A percentile compares a stretch with the other conserved stretches of the same genome.
These are phyloP conservation scores for Brachirus orientalis DNA, from an alignment of 2,113 vertebrate species.

Conservation along the genomic window DNA sequence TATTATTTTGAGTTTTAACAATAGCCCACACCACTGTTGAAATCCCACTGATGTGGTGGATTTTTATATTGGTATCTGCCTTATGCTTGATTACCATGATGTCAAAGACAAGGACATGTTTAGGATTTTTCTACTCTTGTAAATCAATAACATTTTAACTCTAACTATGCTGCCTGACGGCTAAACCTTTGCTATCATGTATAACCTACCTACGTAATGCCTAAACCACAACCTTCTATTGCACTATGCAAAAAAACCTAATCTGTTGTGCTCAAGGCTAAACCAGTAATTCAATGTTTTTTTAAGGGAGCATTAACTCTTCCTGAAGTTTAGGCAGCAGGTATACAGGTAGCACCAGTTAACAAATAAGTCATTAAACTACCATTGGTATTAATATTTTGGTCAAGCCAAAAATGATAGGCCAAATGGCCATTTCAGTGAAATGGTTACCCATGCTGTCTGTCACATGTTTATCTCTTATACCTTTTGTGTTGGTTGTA, in stretches of 20 bases:
- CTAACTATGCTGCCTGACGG: not conserved
- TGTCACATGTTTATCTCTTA: constrained; percentile 2
- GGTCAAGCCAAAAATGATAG: not conserved
- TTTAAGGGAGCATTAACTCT: too few species aligned
- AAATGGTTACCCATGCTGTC: not conserved
- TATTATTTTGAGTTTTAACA: not conserved
- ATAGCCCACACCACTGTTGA: too few species aligned
- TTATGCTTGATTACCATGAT: not conserved
- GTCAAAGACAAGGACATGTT: not conserved
- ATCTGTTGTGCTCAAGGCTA: too few species aligned
- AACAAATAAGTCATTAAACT: constrained; percentile 3
- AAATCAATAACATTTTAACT: constrained; percentile 29
- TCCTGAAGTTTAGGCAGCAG: not conserved
- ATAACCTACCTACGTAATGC: not conserved
- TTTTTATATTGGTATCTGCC: not conserved
- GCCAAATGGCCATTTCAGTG: constrained; percentile 14
- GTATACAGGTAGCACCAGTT: not conserved
- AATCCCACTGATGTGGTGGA: not conserved
- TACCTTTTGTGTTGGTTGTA: not conserved
- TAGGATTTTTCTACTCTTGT: not conserved
- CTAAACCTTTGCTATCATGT: constrained; percentile 3
- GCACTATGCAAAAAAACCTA: not conserved
- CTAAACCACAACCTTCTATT: not conserved
- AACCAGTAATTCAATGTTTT: too few species aligned
- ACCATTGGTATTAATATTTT: constrained; percentile 22